Conservation (phyloP, 2,113 vertebrate genomes). For the Myotis davidii region DNA sequence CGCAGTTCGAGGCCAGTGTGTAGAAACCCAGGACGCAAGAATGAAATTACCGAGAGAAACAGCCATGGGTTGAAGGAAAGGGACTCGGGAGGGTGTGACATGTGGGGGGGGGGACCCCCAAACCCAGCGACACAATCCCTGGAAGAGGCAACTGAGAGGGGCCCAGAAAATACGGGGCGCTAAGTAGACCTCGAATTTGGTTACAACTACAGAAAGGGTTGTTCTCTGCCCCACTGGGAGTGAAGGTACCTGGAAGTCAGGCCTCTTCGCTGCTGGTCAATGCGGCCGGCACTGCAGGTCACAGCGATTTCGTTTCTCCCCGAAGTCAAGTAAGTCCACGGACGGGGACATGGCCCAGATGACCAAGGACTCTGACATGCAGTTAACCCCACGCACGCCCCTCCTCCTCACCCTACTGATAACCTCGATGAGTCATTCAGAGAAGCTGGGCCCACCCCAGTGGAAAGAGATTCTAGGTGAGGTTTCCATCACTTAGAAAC, state of each 20-base stretch:
- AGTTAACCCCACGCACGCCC: background rate
- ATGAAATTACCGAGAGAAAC: background rate
- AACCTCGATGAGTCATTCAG: background rate
- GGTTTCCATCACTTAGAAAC: constrained; percentile 6
- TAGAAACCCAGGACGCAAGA: background rate
- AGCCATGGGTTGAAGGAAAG: background rate
- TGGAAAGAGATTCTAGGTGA: background rate
- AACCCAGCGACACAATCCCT: background rate
- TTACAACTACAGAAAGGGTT: background rate
- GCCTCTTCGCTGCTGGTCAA: background rate
- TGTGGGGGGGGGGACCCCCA: background rate
- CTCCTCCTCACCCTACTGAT: background rate
- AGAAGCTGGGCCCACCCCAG: background rate
- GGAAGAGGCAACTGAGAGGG: background rate
- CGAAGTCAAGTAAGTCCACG: background rate
- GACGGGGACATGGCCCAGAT: background rate
- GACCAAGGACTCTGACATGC: background rate
- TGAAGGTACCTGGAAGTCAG: background rate
- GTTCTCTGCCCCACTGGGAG: background rate
- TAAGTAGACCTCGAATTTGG: background rate
- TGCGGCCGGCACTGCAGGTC: background rate
- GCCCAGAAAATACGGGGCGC: too few relatives aligned
- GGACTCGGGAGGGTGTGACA: background rate
- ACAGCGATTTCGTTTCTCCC: background rate
- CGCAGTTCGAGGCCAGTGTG: background rate